Base-by-base conservation (phyloP, 2,113 vertebrate genomes). In the Nothobranchius furzeri region DNA sequence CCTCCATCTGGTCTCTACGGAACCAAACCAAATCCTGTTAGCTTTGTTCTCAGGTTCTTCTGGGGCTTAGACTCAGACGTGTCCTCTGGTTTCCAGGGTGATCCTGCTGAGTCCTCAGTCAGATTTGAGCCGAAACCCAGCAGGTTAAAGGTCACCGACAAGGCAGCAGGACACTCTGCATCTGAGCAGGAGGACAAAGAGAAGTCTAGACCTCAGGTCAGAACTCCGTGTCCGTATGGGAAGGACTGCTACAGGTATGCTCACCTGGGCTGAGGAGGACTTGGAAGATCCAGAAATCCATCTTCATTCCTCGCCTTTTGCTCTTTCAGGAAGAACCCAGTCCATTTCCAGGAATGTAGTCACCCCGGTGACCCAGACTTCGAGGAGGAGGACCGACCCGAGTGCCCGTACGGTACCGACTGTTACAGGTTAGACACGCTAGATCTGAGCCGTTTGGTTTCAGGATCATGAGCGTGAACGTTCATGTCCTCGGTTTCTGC, bases 201-300 rank as follows among this genome's bases (percentile, higher is more conserved):
- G 50, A n/a, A 12, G 37, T 15, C 14, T 12, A 9, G 7, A 25
- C 4, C 20, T 12, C 3, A 10, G 8, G 53, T 1, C 25, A 65
- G 92, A 36, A 62, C 37, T 0, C 49, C 83, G 2, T 94, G 93
- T 86, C 90, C 90, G 0, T 94, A 92, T 2, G 91, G 92, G 55
- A 86, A 60, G 48, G 84, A 79, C 64, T 94, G 93, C 78, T 94
- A 94, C 91, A 93, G 93, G 93, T 93, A 68, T 0, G 12, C 9
- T 12, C 37, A 20, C 15, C 50, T 64, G 50, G 10, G 10, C 24
- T 47, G 40, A 36, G 14, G 13, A 15, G 25, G 6, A 57, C 35
- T 45, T 12, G 12, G 43, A 12, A 12, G 43, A 10, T 45, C 12
- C 43, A 11, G 43, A 45, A 4, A 45, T 10, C 9, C 15, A 25